Base-by-base conservation (phyloP, 2,888 invertebrate genomes). In the Cordilura impudica region DNA sequence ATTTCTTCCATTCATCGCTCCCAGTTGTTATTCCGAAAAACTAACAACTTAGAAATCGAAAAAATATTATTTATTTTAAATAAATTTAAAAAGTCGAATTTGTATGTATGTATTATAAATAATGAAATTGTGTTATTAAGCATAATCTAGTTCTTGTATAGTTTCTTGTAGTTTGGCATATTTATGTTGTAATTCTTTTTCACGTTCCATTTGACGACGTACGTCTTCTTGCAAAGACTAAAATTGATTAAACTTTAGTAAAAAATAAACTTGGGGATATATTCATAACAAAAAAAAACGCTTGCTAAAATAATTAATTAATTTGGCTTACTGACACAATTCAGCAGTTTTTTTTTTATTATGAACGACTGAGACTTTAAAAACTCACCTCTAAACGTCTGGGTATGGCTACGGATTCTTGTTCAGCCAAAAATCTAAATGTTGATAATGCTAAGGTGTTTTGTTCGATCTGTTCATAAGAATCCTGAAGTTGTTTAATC, bases 181-280 rank as follows among this genome's bases (percentile, higher is more conserved):
- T 84, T 94, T 93, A 78, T 93, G 92, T 91, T 99, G 99, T 58
- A 99, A 91, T 73, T 93, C 93, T 84, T 94, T 95, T 88, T 99
- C 99, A 70, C 98, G 92, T 81, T 97, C 97, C 84, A 94, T 96
- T 91, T 98, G 98, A 67, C 97, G 92, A 78, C 94, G 95, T 0
- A 98, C 98, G 88, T 98, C 98, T 87, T 98, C 97, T 67, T 95
- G 95, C 79, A 98, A 90, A 0, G 95, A 94, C 94, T 95, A 90
- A 26, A 83, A 70, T 39, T 6, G n/a, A n/a, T n/a, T n/a, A n/a
- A n/a, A n/a, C n/a, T n/a, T n/a, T n/a, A 49, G 7, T 61, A 5
- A 31, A 3, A 18, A 47, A 14, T 53, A 3, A 65, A 16, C 61
- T 35, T 21, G 10, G 31, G 12, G 12, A 35, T 51, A 49, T 23